Evolutionary conservation across 1,140 invertebrate genomes (phyloP).

Genomic region (Diploscapter pachys): DNA sequence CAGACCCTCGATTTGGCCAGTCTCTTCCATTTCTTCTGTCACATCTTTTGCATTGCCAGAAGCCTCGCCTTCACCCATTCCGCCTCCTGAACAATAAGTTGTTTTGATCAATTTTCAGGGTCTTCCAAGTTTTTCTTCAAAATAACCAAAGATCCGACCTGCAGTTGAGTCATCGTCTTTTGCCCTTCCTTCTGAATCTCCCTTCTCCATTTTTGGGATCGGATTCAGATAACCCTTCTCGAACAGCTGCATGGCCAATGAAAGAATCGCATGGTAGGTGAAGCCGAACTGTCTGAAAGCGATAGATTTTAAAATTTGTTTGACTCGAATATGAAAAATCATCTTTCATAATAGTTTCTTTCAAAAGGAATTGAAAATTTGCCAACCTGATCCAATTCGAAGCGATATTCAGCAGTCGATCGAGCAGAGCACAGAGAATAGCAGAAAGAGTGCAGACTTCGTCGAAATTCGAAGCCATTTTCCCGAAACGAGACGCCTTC

Average conservation of each 20-base stretch:
- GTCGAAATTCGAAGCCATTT: too few species aligned
- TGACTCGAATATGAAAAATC: too few species aligned
- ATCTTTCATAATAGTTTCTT: too few species aligned
- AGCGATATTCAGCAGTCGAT: too few species aligned
- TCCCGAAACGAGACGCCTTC: too few species aligned
- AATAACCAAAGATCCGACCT: conserved; percentile 14
- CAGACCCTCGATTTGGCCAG: conserved; percentile 71
- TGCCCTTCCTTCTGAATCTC: conserved; percentile 64
- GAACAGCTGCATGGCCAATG: conserved; percentile 31
- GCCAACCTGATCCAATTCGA: too few species aligned
- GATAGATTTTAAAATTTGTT: too few species aligned
- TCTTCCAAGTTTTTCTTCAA: too few species aligned
- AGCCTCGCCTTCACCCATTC: conserved; percentile 52
- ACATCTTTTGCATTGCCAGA: conserved; percentile 76
- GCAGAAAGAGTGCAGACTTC: too few species aligned
- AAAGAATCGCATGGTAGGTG: conserved; percentile 31
- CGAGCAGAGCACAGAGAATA: too few species aligned
- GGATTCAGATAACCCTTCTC: conserved; percentile 82
- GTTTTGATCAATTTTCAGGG: too few species aligned
- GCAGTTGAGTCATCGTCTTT: conserved; percentile 38
- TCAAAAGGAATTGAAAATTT: too few species aligned
- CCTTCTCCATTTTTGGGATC: conserved; percentile 68
- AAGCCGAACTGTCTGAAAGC: not conserved
- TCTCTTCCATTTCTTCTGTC: conserved; percentile 83
- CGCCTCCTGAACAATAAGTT: conserved; percentile 33